A percentile compares a stretch with the other conserved stretches of the same genome.
phyloP scores from a whole-genome alignment of 64 coral and sea anemone species.

The Actinia tenebrosa region DNA sequence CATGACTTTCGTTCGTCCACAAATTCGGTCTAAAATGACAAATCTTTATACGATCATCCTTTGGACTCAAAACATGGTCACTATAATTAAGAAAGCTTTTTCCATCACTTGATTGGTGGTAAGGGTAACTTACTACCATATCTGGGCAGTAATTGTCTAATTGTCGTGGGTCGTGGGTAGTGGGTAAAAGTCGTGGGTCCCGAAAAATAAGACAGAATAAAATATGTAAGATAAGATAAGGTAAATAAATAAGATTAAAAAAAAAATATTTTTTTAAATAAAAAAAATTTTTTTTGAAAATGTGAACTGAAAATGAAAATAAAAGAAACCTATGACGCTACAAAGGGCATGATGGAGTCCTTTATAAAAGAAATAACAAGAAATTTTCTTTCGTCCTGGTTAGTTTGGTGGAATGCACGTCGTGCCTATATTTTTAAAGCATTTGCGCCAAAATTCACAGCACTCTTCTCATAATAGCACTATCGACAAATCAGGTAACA shows the following conservation, averaged over 20 bases:
- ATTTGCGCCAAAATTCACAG: not conserved
- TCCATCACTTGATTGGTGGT: not conserved
- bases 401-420: not conserved
- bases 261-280: no score
- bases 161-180: no score
- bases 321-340: not conserved
- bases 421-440: not conserved
- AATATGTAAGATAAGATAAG: no score
- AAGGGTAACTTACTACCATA: conserved; percentile 44
- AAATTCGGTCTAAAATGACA: conserved; percentile 4
- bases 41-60: conserved; percentile 9
- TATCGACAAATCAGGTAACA: no score
- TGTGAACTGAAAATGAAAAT: no score
- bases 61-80: conserved; percentile 4
- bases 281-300: no score
- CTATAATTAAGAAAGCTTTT: not conserved
- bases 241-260: no score
- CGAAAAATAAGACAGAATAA: no score
- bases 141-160: conserved; percentile 44
- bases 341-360: not conserved
- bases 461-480: no score
- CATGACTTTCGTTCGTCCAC: conserved; percentile 32
- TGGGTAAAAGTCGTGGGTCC: conserved; percentile 4
- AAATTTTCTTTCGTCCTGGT: not conserved
- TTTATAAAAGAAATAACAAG: not conserved